Evolutionary conservation across 1,140 invertebrate species (phyloP).

Genomic region (Heliothis virescens): DNA sequence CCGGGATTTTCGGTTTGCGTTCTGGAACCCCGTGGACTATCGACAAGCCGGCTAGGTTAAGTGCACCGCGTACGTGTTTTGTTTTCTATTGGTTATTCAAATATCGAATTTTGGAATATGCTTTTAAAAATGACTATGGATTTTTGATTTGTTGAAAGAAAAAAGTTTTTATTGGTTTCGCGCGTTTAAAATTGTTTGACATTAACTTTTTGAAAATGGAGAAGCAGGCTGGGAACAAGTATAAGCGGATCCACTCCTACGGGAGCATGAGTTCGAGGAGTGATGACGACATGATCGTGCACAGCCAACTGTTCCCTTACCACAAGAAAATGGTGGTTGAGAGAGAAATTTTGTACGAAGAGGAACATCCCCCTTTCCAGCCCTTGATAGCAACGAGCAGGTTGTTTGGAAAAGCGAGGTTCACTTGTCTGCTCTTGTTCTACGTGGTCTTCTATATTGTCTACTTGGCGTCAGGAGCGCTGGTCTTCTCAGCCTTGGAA

Average conservation of each 20-base stretch:
- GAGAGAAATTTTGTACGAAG: constrained; percentile 77
- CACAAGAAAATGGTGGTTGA: constrained; percentile 78
- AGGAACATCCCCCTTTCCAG: constrained; percentile 77
- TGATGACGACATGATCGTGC: constrained; percentile 82
- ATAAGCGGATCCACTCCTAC: constrained; percentile 78
- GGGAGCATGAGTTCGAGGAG: constrained; percentile 81
- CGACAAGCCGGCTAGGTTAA: constrained; percentile 52
- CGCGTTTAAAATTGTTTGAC: constrained; percentile 26
- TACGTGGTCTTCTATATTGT: constrained; percentile 90
- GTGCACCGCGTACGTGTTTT: neutral
- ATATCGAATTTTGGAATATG: constrained; percentile 14
- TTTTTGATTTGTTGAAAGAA: constrained; percentile 21
- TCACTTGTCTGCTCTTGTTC: constrained; percentile 82
- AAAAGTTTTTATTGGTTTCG: constrained; percentile 24
- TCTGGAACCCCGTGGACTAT: constrained; percentile 58
- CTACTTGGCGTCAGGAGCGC: constrained; percentile 91
- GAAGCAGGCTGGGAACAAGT: constrained; percentile 60
- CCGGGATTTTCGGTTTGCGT: constrained; percentile 63
- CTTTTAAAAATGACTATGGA: constrained; percentile 33
- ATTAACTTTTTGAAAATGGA: constrained; percentile 60
- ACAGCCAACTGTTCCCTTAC: constrained; percentile 78
- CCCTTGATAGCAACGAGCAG: constrained; percentile 71
- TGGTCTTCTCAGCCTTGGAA: constrained; percentile 92
- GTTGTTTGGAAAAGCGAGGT: constrained; percentile 81
- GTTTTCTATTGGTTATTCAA: constrained; percentile 22